phyloP scores from a whole-genome alignment of 2,888 invertebrate species.

The Lasioglossum villosulum region DNA sequence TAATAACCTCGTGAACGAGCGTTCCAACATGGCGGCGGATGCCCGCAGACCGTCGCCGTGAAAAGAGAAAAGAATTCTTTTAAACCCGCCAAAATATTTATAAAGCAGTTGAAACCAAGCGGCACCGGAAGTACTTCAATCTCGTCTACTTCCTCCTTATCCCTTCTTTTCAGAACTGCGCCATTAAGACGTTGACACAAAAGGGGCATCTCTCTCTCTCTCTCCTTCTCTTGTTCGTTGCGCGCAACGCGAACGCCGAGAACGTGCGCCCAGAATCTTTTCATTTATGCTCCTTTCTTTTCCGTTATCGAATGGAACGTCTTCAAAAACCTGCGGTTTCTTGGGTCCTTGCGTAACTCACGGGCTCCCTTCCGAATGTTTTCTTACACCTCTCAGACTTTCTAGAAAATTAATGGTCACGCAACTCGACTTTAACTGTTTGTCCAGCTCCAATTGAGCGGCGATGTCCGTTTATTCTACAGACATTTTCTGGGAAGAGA shows the following conservation, averaged over 20 bases:
- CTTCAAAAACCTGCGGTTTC: not conserved
- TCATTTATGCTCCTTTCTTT: not conserved
- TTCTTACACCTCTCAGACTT: slow-evolving; percentile 1
- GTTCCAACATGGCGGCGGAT: not conserved
- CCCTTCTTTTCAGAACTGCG: slow-evolving; percentile 49
- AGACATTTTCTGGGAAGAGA: slow-evolving; percentile 4
- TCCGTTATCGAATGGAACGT: slow-evolving; percentile 3
- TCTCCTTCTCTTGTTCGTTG: slow-evolving; percentile 31
- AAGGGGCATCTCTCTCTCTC: slow-evolving; percentile 43
- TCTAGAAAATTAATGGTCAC: slow-evolving; percentile 8
- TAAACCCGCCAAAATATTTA: slow-evolving; percentile 26
- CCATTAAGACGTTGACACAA: slow-evolving; percentile 61
- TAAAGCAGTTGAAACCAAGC: slow-evolving; percentile 28
- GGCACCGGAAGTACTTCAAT: slow-evolving; percentile 54
- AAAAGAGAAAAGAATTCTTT: slow-evolving; percentile 23
- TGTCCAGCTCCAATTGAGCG: not conserved
- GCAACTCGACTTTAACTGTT: not conserved
- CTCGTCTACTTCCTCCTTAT: slow-evolving; percentile 49
- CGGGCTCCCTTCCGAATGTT: not conserved
- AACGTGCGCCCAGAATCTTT: slow-evolving; percentile 3
- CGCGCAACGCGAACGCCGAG: slow-evolving; percentile 3
- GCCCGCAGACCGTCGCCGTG: not conserved
- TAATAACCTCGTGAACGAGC: not conserved
- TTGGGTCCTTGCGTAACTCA: not conserved
- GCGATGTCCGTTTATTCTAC: not conserved